Conservation (phyloP, 2,888 invertebrate species). For the Cataglyphis altisquamis region DNA sequence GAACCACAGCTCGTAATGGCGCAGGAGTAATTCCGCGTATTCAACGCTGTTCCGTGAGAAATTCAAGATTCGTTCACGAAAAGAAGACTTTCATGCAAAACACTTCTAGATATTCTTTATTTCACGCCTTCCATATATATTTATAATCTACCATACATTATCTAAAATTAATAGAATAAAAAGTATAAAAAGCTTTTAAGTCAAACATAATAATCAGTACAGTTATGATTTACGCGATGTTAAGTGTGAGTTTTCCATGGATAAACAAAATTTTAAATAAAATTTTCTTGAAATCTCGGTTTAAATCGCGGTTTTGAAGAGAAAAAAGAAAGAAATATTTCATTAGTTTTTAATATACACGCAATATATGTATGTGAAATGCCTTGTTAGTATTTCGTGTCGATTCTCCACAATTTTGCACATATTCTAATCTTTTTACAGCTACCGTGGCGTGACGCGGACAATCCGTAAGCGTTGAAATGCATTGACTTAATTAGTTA, state of each 20-base stretch:
- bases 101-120: neutral
- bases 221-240: neutral
- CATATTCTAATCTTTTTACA: slow-evolving; percentile 48
- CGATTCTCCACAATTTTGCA: slow-evolving; percentile 45
- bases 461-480: slow-evolving; percentile 35
- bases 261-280: neutral
- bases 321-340: slow-evolving; percentile 46
- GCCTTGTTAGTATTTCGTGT: slow-evolving; percentile 55
- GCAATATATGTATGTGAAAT: slow-evolving; percentile 56
- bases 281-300: neutral
- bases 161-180: slow-evolving; percentile 1
- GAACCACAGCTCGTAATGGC: slow-evolving; percentile 75
- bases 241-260: neutral
- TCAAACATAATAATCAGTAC: neutral
- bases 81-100: slow-evolving; percentile 1
- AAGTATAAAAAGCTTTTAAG: neutral
- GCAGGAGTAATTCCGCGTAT: slow-evolving; percentile 70
- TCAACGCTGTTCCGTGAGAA: slow-evolving; percentile 61
- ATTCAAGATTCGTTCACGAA: slow-evolving; percentile 59
- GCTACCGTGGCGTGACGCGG: slow-evolving; percentile 37
- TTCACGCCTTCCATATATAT: neutral
- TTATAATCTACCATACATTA: neutral
- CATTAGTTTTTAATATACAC: slow-evolving; percentile 31
- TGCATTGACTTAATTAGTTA: slow-evolving; percentile 72
- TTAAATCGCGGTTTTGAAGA: neutral